Conservation (phyloP, 2,888 invertebrate species). For the Disparrhopalites patrizii region DNA sequence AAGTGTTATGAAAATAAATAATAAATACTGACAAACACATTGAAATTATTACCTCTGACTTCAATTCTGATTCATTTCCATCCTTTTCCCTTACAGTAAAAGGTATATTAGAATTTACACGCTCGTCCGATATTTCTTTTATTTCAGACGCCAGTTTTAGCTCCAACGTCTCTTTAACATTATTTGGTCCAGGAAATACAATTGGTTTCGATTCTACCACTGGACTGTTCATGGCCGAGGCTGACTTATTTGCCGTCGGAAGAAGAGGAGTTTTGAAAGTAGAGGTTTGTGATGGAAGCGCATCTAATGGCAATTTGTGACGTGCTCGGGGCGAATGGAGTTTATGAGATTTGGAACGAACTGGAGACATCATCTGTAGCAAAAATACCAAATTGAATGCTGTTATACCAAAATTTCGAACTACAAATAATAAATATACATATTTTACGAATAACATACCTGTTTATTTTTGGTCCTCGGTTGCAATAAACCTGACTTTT, state of each 20-base stretch:
- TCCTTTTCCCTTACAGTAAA: conserved; percentile 6
- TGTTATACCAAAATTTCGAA: too few species aligned
- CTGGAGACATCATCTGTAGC: conserved; percentile 43
- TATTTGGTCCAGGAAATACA: conserved; percentile 33
- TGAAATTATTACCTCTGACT: neutral
- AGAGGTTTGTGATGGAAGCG: conserved; percentile 22
- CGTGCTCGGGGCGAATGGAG: conserved; percentile 39
- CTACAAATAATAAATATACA: too few species aligned
- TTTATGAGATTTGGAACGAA: conserved; percentile 41
- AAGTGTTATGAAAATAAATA: too few species aligned
- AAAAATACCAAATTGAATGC: too few species aligned
- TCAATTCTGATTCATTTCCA: neutral
- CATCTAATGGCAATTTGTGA: conserved; percentile 43
- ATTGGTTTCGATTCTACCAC: conserved; percentile 46
- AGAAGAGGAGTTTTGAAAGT: conserved; percentile 27
- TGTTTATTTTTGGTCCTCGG: conserved; percentile 40
- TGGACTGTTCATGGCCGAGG: conserved; percentile 41
- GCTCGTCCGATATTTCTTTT: conserved; percentile 65
- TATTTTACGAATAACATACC: too few species aligned
- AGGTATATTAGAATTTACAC: conserved; percentile 53
- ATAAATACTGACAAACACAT: too few species aligned
- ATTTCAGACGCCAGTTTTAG: conserved; percentile 77
- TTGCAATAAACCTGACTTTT: conserved; percentile 61
- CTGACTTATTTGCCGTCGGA: conserved; percentile 34
- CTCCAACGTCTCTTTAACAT: conserved; percentile 76